Base-by-base conservation (phyloP, 2,797 vertebrate genomes). In the Tenualosa thibaudeaui region DNA sequence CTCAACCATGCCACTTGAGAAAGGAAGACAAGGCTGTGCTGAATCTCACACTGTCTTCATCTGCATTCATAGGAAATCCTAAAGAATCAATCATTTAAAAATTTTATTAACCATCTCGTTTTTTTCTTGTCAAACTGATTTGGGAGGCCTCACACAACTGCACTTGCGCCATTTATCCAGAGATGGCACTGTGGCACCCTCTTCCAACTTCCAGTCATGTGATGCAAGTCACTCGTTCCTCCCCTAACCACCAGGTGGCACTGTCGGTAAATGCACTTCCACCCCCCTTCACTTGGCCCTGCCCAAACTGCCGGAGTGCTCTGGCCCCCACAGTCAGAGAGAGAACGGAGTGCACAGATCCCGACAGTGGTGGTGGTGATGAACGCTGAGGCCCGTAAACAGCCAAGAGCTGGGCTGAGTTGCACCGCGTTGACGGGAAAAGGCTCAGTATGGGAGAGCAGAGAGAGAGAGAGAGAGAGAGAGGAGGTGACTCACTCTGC, bases 231-330 rank as follows among this genome's bases (percentile, higher is more conserved):
- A 88, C 81, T 88, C 54, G 85, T 60, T 56, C 56, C 7, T 56
- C n/a, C 46, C 75, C 83, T 84, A 9, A 31, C 87, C 89, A 90
- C 88, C 81, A 88, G 92, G 86, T 90, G 91, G 91, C 91, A 92
- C 90, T 91, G 89, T 90, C 88, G 87, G 88, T 90, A 89, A 90
- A 87, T 88, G 58, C 86, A 88, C 87, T 87, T 87, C 54, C 46
- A 46, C 46, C 83, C 81, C 54, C 50, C 43, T 87, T 81, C 87
- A 86, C 81, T 53, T 56, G 81, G 85, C 86, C 84, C 87, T 87
- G 62, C 81, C 82, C 84, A 82, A 51, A 83, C 62, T 84, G 86
- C 12, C 3, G 6, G 81, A 78, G 54, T 83, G 49, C 81, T 85
- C 62, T 75, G 81, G 12, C 62, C 65, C 65, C 31, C 68, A 75